Conservation (phyloP, 2,888 invertebrate genomes). For the Furcula furcula region DNA sequence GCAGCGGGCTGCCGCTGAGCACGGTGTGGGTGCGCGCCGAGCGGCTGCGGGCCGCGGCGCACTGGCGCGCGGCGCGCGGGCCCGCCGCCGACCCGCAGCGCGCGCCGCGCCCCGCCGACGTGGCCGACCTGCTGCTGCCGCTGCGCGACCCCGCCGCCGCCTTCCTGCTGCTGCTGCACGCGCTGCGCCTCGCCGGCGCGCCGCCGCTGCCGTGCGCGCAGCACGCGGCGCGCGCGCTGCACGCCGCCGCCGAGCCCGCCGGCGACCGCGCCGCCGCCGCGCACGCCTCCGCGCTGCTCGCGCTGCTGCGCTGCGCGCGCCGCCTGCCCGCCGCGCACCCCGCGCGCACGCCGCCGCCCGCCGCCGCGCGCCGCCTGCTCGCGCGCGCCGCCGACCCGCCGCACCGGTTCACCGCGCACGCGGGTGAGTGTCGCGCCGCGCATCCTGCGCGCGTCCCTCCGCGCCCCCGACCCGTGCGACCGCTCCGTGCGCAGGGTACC, state of each 20-base stretch:
- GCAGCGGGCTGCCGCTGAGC: background rate
- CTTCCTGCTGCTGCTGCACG: slow-evolving; percentile 82
- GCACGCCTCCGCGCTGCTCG: slow-evolving; percentile 29
- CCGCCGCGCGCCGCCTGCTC: slow-evolving; percentile 29
- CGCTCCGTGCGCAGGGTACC: slow-evolving; percentile 35
- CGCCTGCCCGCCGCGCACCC: slow-evolving; percentile 38
- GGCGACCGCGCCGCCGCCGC: slow-evolving; percentile 12
- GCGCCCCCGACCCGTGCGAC: background rate
- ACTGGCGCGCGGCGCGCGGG: slow-evolving; percentile 87
- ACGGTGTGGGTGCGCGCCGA: no score
- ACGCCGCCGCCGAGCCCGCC: slow-evolving; percentile 16
- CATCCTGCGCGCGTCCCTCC: background rate
- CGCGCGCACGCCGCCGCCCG: slow-evolving; percentile 21
- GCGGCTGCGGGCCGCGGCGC: slow-evolving; percentile 86
- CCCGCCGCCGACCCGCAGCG: slow-evolving; percentile 82
- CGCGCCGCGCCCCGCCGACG: slow-evolving; percentile 85
- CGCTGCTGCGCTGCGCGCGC: slow-evolving; percentile 31
- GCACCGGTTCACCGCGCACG: slow-evolving; percentile 51
- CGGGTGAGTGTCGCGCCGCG: slow-evolving; percentile 31
- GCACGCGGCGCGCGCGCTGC: slow-evolving; percentile 16
- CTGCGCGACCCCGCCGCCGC: slow-evolving; percentile 79
- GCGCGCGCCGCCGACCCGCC: slow-evolving; percentile 51
- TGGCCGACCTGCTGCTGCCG: slow-evolving; percentile 85
- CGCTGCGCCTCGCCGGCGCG: slow-evolving; percentile 68
- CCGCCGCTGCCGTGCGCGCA: slow-evolving; percentile 35